Conservation (phyloP, 2,113 vertebrate species). For the Planiliza haematocheilus region DNA sequence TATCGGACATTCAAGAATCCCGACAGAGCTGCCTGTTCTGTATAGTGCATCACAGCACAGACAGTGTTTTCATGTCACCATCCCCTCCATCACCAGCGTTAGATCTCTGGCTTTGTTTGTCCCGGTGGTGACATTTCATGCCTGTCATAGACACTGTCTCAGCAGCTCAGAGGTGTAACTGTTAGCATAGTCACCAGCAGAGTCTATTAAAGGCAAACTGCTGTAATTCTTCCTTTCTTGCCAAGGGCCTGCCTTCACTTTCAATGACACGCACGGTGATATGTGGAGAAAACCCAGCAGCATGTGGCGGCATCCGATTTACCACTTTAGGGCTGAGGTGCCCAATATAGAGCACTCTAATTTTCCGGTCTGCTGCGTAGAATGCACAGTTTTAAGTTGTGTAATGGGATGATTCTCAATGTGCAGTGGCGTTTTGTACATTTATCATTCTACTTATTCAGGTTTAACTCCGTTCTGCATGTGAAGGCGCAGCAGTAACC, state of each 20-base stretch:
- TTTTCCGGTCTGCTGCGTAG: conserved; percentile 57
- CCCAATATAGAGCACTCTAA: conserved; percentile 59
- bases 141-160: too few relatives aligned
- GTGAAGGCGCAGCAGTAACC: neutral
- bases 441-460: conserved; percentile 18
- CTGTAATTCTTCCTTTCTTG: conserved; percentile 71
- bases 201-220: conserved; percentile 76
- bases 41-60: conserved; percentile 11
- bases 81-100: conserved; percentile 30
- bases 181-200: conserved; percentile 70
- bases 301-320: conserved; percentile 72
- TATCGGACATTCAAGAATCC: neutral
- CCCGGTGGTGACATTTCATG: conserved; percentile 8
- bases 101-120: conserved; percentile 52
- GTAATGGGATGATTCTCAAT: conserved; percentile 27
- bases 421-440: conserved; percentile 3
- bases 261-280: conserved; percentile 73
- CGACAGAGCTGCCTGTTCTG: neutral
- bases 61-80: neutral
- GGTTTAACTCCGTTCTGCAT: neutral
- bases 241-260: conserved; percentile 68
- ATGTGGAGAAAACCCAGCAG: conserved; percentile 63
- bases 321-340: conserved; percentile 63
- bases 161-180: conserved; percentile 49
- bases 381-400: conserved; percentile 51